Evolutionary conservation across 2,797 vertebrate species (phyloP), one percentile per base, ranked within the genome.

Genomic region (Parotocinclus haroldoi): DNA sequence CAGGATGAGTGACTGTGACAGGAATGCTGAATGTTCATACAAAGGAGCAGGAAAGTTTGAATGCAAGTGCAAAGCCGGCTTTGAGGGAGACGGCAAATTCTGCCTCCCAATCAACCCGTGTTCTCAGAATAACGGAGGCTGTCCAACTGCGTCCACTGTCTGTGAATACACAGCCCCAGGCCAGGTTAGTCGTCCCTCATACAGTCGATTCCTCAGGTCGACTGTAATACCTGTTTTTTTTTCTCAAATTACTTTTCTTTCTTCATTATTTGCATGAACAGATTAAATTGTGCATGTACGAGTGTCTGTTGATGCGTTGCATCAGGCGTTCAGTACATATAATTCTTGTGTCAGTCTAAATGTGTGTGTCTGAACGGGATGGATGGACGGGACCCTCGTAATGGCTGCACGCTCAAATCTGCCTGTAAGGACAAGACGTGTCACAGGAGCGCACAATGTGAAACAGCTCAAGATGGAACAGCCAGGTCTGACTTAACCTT

Each of bases 21-120:
- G 51, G 27, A 87, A 91, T 0, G 95, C 94, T 11, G 68, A 63
- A 11, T 99, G 96, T 66, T 87, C 84, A 10, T 72, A 57, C 63
- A 71, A 74, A 7, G 76, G 76, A 8, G 68, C 74, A 7, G 83
- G 56, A 16, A 82, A 84, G 13, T 84, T 92, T 68, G 81, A 69
- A 0, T 99, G 96, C 10, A 80, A 39, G n/a, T 99, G 96, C 82
- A 90, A 86, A 59, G 66, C 85, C 0, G 90, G 88, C 59, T 96
- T 89, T 37, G 63, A 89, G 38, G 96, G 95, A 0, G 89, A 98
- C 0, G 96, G 96, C 8, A 87, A 51, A 36, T 69, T 92, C 53
- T 99, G 96, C 57, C 73, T 90, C 53, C 90, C 92, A 14, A 79
- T 74, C 72, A 93, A 99, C 69, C 94, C 90, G 0, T 99, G 96